Evolutionary conservation across 1,140 invertebrate species (phyloP).

Genomic region (Drosophila ohnishii): DNA sequence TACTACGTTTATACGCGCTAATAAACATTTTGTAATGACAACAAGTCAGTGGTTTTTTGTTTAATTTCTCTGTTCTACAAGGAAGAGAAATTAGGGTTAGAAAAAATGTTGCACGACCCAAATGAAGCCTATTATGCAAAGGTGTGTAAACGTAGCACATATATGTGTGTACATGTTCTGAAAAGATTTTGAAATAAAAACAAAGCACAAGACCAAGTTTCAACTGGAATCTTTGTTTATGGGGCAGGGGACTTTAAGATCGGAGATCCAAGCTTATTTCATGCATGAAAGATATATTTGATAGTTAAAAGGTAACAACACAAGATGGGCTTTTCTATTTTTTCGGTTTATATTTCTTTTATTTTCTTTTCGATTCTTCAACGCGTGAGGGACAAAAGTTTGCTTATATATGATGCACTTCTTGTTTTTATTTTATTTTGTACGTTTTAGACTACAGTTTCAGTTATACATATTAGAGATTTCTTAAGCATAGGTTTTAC

Average conservation of each 20-base stretch:
- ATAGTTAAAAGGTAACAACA: not conserved
- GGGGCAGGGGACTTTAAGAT: not conserved
- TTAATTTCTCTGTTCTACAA: not conserved
- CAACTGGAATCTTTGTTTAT: not conserved
- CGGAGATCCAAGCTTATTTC: too few relatives aligned
- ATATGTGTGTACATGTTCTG: not conserved
- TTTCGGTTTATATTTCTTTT: conserved; percentile 36
- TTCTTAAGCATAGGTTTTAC: conserved; percentile 28
- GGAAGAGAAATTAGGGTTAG: too few relatives aligned
- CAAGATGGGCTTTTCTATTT: not conserved
- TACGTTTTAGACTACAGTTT: conserved; percentile 42
- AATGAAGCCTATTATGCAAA: not conserved
- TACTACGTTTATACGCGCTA: conserved; percentile 20
- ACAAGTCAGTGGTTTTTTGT: not conserved
- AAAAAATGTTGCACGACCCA: not conserved
- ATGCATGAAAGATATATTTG: too few relatives aligned
- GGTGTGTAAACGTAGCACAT: not conserved
- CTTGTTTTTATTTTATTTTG: conserved; percentile 38
- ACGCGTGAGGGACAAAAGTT: conserved; percentile 46
- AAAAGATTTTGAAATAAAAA: not conserved
- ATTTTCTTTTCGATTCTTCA: conserved; percentile 48
- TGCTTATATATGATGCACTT: conserved; percentile 41
- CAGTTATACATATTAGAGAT: conserved; percentile 40
- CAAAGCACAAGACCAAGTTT: not conserved
- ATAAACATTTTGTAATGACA: conserved; percentile 28